Conservation (phyloP, 2,888 invertebrate genomes). For the Lycia hirtaria region DNA sequence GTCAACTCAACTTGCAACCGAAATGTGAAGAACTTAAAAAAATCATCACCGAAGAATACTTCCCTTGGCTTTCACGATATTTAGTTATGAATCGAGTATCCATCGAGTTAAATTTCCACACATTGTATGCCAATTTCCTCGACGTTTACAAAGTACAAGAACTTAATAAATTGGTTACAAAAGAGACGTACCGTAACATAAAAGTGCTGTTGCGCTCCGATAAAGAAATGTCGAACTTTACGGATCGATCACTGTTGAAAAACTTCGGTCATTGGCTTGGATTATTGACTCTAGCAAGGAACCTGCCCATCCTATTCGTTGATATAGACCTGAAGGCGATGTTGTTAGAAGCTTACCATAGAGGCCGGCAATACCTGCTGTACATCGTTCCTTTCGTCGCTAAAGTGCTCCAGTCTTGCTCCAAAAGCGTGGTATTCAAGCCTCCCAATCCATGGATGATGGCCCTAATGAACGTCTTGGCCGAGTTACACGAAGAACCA, state of each 20-base stretch:
- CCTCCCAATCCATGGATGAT: constrained; percentile 99
- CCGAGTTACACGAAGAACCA: constrained; percentile 98
- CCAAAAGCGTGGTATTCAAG: constrained; percentile 98
- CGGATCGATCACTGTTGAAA: constrained; percentile 97
- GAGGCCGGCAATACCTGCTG: constrained; percentile 97
- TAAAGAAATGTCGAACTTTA: constrained; percentile 99
- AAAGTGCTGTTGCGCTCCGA: constrained; percentile 97
- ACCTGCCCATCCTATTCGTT: constrained; percentile 94
- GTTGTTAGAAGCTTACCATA: constrained; percentile 98
- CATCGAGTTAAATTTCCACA: constrained; percentile 99
- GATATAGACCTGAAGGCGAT: constrained; percentile 98
- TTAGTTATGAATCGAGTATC: constrained; percentile 99
- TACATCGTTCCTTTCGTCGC: constrained; percentile 99
- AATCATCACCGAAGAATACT: constrained; percentile 95
- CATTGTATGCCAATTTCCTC: constrained; percentile 97
- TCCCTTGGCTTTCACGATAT: constrained; percentile 98
- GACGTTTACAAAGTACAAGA: constrained; percentile 95
- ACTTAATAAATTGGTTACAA: constrained; percentile 94
- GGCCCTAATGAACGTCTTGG: constrained; percentile 97
- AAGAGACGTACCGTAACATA: constrained; percentile 98
- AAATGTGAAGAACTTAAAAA: constrained; percentile 98
- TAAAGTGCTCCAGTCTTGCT: constrained; percentile 98
- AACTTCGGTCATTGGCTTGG: constrained; percentile 99
- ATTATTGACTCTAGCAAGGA: constrained; percentile 97
- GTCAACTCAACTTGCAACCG: constrained; percentile 95